Conservation (phyloP, 2,113 vertebrate genomes). For the Onychostoma macrolepis region DNA sequence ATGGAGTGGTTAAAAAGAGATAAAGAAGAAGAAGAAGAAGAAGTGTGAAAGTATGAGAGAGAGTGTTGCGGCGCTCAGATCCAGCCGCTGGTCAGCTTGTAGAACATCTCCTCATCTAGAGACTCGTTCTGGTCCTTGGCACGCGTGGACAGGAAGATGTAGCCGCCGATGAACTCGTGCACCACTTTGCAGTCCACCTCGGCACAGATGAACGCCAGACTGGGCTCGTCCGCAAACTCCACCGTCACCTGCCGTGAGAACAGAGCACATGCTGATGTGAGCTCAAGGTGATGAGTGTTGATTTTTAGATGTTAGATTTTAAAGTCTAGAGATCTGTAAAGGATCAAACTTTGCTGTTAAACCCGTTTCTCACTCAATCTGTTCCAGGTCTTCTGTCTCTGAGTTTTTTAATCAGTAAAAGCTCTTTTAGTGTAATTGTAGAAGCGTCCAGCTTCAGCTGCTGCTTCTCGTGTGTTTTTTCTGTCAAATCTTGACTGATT, state of each 20-base stretch:
- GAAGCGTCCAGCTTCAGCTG: too few relatives aligned
- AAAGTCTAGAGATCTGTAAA: not conserved
- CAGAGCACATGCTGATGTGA: not conserved
- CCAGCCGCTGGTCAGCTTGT: conserved; percentile 99
- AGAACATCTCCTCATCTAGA: conserved; percentile 99
- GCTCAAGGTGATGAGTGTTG: not conserved
- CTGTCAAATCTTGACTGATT: too few relatives aligned
- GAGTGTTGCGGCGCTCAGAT: conserved; percentile 76
- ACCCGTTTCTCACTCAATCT: too few relatives aligned
- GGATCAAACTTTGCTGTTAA: not conserved
- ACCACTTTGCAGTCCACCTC: conserved; percentile 99
- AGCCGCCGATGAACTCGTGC: conserved; percentile 97
- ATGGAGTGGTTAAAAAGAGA: conserved; percentile 60
- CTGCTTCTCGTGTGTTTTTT: too few relatives aligned
- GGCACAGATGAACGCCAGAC: conserved; percentile 91
- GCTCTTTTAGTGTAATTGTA: too few relatives aligned
- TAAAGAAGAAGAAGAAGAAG: not conserved
- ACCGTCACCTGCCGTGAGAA: conserved; percentile 85
- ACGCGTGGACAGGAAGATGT: conserved; percentile 96
- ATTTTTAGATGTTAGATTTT: not conserved
- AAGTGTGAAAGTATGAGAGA: conserved; percentile 52
- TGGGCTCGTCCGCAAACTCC: conserved; percentile 94
- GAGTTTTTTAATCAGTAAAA: too few relatives aligned
- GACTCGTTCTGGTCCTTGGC: conserved; percentile 99
- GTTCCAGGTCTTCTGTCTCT: too few relatives aligned